Conservation (phyloP, 2,888 invertebrate species). For the Reticulitermes lucifugus region DNA sequence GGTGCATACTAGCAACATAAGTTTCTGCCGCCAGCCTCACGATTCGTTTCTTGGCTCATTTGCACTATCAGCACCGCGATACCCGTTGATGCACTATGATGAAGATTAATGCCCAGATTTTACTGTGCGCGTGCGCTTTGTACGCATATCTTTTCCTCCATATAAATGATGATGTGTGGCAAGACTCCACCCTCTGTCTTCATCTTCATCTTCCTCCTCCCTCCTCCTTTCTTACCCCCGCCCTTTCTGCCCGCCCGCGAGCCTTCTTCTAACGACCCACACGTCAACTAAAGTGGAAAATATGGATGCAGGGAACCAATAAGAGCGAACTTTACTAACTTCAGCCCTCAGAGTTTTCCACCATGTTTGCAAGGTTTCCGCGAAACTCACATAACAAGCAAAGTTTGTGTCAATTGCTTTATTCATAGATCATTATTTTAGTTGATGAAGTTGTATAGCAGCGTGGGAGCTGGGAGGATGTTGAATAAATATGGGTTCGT, state of each 20-base stretch:
- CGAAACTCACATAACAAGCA: background rate
- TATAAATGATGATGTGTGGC: conserved; percentile 45
- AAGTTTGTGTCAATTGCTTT: too few species aligned
- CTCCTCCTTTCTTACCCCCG: conserved; percentile 1
- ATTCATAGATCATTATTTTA: too few species aligned
- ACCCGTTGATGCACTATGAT: background rate
- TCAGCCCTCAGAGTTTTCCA: background rate
- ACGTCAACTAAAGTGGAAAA: conserved; percentile 50
- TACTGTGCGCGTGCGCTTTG: background rate
- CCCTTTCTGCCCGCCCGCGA: conserved; percentile 1
- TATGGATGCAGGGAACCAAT: conserved; percentile 51
- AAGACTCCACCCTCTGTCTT: conserved; percentile 47
- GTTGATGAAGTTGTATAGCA: too few species aligned
- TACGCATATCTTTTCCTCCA: background rate
- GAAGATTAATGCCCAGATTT: conserved; percentile 9
- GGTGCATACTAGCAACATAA: too few species aligned
- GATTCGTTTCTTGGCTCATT: too few species aligned
- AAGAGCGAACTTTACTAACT: conserved; percentile 15
- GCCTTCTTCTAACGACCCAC: conserved; percentile 26
- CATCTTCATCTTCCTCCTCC: conserved; percentile 38
- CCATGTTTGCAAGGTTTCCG: background rate
- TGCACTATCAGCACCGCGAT: background rate
- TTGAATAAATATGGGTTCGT: too few species aligned
- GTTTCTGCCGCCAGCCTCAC: too few species aligned
- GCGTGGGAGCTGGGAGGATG: too few species aligned